Base-by-base conservation (phyloP, 2,113 vertebrate genomes). In the Gallinago jamesoni region DNA sequence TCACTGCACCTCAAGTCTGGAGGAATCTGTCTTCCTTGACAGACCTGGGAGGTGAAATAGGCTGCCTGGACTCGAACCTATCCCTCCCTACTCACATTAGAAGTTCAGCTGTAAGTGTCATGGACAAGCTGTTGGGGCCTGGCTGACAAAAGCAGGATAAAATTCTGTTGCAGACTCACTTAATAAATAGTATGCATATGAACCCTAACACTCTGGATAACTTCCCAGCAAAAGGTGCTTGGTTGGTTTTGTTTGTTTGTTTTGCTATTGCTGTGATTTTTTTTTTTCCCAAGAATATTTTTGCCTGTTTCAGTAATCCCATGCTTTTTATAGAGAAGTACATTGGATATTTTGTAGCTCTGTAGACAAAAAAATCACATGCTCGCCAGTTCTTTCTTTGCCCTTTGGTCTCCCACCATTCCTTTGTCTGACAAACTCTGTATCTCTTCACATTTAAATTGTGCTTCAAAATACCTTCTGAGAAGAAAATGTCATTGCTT, bases 91-190 rank as follows among this genome's bases (percentile, higher is more conserved):
- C 20, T 37, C 18, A 18, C 21, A 10, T 6, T 33, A 6, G 7
- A 72, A 12, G 20, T 35, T 79, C 35, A 55, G 12, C 50, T 21
- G 7, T 6, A 14, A 14, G 37, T 45, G 13, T 0, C 48, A 20
- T 12, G 15, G 17, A 79, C 0, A 2, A 67, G 18, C 27, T 41
- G 6, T 13, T 7, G 5, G 8, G 9, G 5, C 4, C 6, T 60
- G 28, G 15, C 7, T 90, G 63, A 68, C 5, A 73, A 75, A 85
- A 52, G 0, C n/a, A 52, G 33, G 30, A 12, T 48, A 57, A 68
- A 83, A 75, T 68, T 68, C 21, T 31, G 10, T 12, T 14, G 45
- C 45, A 75, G 62, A 57, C 28, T 87, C 8, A 50, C 3, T 60
- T 43, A 50, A 41, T 64, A 28, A 7, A 9, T 10, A 52, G 19